Evolutionary conservation across 2,888 invertebrate genomes (phyloP).

Genomic region (Troides oblongomaculatus): DNA sequence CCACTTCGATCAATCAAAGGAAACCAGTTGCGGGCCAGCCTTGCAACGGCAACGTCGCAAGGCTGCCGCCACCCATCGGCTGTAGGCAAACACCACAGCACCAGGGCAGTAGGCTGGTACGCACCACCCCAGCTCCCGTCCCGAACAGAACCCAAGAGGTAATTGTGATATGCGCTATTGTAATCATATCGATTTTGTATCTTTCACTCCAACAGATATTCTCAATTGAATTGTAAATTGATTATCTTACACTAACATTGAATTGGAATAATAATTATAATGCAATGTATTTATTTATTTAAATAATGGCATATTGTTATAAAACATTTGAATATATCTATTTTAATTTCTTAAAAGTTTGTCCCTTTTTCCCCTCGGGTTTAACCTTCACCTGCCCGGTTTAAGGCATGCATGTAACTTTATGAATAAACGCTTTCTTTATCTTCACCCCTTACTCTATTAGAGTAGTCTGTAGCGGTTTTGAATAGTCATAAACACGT

Average conservation of each 20-base stretch:
- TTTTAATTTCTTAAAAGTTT: constrained; percentile 47
- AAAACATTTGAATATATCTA: constrained; percentile 49
- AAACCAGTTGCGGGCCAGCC: constrained; percentile 42
- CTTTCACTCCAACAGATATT: constrained; percentile 51
- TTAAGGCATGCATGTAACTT: constrained; percentile 8
- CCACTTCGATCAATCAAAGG: constrained; percentile 62
- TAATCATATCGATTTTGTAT: constrained; percentile 64
- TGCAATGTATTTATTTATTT: constrained; percentile 40
- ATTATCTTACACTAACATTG: constrained; percentile 59
- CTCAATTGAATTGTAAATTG: constrained; percentile 22
- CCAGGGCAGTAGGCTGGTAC: constrained; percentile 34
- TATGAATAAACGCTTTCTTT: not conserved
- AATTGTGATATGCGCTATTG: constrained; percentile 69
- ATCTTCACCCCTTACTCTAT: not conserved
- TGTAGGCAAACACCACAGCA: constrained; percentile 39
- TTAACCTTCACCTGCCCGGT: constrained; percentile 18
- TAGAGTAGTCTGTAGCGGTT: no score
- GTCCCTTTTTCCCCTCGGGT: constrained; percentile 47
- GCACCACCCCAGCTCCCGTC: constrained; percentile 36
- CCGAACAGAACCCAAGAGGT: constrained; percentile 62
- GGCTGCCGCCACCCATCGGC: constrained; percentile 41
- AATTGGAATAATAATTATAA: constrained; percentile 31
- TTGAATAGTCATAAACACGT: no score
- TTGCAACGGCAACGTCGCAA: constrained; percentile 47
- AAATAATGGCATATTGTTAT: constrained; percentile 39